phyloP scores from a whole-genome alignment of 2,888 invertebrate species.

The Microchrysa polita region DNA sequence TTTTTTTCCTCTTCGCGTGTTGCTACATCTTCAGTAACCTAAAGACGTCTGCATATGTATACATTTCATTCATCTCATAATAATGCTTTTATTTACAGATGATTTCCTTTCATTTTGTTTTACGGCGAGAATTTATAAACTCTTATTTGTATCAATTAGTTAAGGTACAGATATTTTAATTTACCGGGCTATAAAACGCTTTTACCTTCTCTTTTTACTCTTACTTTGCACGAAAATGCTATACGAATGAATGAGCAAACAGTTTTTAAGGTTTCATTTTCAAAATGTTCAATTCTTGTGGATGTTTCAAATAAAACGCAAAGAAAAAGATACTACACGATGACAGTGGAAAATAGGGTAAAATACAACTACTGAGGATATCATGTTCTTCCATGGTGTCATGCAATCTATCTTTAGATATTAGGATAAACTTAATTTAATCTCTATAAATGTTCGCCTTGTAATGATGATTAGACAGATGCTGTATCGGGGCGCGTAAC shows the following conservation, averaged over 20 bases:
- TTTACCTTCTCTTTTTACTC: no score
- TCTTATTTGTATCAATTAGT: conserved; percentile 4
- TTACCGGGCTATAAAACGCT: not conserved
- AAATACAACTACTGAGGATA: not conserved
- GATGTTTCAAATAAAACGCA: not conserved
- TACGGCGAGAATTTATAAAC: not conserved
- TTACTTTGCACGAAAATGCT: no score
- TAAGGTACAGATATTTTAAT: not conserved
- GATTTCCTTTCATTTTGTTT: not conserved
- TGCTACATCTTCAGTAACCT: not conserved
- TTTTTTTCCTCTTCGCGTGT: no score
- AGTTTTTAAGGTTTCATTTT: not conserved
- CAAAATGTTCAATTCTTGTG: not conserved
- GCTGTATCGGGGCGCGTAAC: not conserved
- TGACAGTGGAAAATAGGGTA: not conserved
- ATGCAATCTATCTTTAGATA: not conserved
- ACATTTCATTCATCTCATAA: not conserved
- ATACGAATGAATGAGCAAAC: not conserved
- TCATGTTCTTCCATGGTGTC: not conserved
- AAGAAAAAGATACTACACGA: no score
- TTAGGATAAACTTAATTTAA: no score
- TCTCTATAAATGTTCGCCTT: not conserved
- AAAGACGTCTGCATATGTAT: not conserved
- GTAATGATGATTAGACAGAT: conserved; percentile 6
- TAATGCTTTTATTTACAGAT: not conserved